Evolutionary conservation across 2,888 invertebrate species (phyloP), one percentile per base, ranked within the genome.

Genomic region (Brachycybe producta): DNA sequence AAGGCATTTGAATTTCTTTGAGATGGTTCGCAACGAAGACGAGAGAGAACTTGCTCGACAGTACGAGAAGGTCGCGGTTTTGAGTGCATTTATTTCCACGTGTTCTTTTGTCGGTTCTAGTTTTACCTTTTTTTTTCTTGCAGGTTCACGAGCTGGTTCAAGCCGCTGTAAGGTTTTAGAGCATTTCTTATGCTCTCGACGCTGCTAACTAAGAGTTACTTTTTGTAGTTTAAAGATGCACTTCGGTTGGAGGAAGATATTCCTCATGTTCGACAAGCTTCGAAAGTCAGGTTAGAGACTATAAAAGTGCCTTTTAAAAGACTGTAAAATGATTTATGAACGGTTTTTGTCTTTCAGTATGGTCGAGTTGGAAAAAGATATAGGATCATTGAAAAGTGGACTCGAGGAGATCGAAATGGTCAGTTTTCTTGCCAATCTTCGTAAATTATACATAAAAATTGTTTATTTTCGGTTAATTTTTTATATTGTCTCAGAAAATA

Each of bases 1-100:
- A 64, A 73, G 92, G 61, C 97, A 97, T 78, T 79, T 97, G 69
- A 95, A 97, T 67, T 91, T 97, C 70, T 97, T 97, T 71, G 97
- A 97, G 71, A 92, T 95, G 91, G 85, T 94, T 21, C 78, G 95
- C 40, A 85, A 83, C 62, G 94, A 95, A 69, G 97, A 97, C 67
- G 97, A 97, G 67, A 83, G 87, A 61, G 91, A 94, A 65, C 67
- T 97, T 54, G 85, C 90, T 3, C 75, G 90, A 55, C 80, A 86
- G 60, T 91, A 88, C 70, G 87, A 90, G 64, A 79, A 82, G 64
- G 84, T 86, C 59, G n/a, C n/a, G n/a, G n/a, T n/a, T n/a, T n/a
- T n/a, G n/a, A n/a, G n/a, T n/a, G n/a, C n/a, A n/a, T n/a, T n/a
- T n/a, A n/a, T n/a, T n/a, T n/a, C n/a, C n/a, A n/a, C n/a, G n/a